Conservation (phyloP, 2,113 vertebrate species). For the Carollia perspicillata region DNA sequence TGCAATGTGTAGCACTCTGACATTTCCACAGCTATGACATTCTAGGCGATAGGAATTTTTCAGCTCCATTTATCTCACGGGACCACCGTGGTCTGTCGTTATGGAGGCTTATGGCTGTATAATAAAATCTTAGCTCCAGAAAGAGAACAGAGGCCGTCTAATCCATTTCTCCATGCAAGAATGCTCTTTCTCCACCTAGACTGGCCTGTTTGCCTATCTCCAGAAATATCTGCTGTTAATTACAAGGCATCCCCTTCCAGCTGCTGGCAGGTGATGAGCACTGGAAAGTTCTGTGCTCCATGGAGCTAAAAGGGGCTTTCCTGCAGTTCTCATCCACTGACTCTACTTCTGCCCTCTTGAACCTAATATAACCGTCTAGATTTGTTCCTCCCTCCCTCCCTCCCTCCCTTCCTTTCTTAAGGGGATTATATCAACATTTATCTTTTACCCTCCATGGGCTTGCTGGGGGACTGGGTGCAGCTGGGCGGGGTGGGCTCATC, state of each 20-base stretch:
- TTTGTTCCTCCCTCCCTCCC: too few species aligned
- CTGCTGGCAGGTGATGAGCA: background rate
- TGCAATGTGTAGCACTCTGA: background rate
- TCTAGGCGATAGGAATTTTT: background rate
- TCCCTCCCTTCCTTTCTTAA: background rate
- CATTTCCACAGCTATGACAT: background rate
- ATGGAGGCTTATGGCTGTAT: background rate
- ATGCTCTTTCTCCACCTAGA: background rate
- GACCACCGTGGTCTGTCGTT: background rate
- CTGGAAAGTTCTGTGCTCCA: background rate
- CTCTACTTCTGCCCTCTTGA: background rate
- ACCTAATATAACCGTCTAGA: background rate
- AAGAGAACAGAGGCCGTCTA: background rate
- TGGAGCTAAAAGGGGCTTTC: background rate
- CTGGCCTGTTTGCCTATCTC: background rate
- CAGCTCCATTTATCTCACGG: background rate
- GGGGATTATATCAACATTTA: background rate
- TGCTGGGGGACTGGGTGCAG: background rate
- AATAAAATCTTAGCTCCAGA: background rate
- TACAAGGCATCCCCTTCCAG: background rate
- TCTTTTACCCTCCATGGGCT: background rate
- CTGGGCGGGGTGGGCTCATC: background rate
- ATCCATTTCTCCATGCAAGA: background rate
- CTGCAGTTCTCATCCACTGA: background rate
- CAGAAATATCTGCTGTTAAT: background rate